Evolutionary conservation across 2,113 vertebrate genomes (phyloP).

Genomic region (Pterophyllum scalare): DNA sequence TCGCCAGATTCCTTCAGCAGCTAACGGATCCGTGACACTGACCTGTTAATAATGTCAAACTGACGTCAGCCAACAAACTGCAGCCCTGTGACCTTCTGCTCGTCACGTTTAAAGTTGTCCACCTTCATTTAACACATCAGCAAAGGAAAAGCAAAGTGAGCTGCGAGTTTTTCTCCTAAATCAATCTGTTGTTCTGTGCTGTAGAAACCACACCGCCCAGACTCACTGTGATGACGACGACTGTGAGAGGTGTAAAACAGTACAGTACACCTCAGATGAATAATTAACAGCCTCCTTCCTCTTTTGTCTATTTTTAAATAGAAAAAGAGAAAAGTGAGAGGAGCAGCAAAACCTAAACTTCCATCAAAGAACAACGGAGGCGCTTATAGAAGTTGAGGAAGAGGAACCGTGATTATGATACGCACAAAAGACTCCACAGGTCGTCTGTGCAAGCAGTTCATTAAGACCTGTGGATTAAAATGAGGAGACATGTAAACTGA

Average conservation of each 20-base stretch:
- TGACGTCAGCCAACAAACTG: too few species aligned
- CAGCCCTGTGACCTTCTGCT: too few species aligned
- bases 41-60: too few species aligned
- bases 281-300: constrained; percentile 48
- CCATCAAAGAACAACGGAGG: background rate
- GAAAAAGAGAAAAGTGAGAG: constrained; percentile 36
- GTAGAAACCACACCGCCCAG: background rate
- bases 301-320: constrained; percentile 42
- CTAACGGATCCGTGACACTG: too few species aligned
- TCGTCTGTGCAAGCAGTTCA: background rate
- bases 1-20: too few species aligned
- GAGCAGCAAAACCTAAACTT: background rate
- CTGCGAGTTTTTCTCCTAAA: background rate
- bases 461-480: background rate
- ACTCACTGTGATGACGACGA: constrained; percentile 1
- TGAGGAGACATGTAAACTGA: background rate
- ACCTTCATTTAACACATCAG: background rate
- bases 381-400: background rate
- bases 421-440: background rate
- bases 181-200: background rate
- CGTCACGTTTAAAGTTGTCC: too few species aligned
- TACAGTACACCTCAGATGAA: constrained; percentile 30
- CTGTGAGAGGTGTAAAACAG: constrained; percentile 19
- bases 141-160: background rate
- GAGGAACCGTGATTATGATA: background rate